Conservation (phyloP, 2,797 vertebrate genomes). For the Hephaestus fuliginosus region DNA sequence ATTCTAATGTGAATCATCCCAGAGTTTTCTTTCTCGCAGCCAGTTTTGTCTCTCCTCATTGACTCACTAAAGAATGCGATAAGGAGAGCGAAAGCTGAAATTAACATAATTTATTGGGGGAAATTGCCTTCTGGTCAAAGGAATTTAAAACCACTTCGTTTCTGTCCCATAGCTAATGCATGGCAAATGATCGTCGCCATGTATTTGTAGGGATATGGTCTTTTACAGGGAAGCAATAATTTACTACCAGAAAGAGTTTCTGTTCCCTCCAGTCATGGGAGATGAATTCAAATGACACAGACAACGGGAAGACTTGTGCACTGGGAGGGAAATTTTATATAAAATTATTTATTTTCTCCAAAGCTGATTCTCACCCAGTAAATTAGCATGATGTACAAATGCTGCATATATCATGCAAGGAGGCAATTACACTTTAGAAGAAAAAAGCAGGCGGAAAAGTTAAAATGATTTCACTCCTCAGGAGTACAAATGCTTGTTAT, state of each 20-base stretch:
- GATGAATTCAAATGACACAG: conserved; percentile 79
- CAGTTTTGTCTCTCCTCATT: conserved; percentile 74
- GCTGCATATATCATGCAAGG: conserved; percentile 60
- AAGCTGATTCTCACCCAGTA: conserved; percentile 56
- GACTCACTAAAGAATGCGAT: conserved; percentile 76
- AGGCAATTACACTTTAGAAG: conserved; percentile 61
- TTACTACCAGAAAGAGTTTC: conserved; percentile 68
- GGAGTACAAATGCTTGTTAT: conserved; percentile 58
- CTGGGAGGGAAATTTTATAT: conserved; percentile 57
- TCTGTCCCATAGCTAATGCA: conserved; percentile 79
- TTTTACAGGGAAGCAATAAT: conserved; percentile 75
- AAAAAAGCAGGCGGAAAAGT: conserved; percentile 38
- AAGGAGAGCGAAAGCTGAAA: conserved; percentile 70
- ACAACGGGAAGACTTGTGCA: conserved; percentile 60
- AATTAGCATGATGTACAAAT: conserved; percentile 75
- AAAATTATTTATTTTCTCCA: conserved; percentile 73
- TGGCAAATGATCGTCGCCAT: conserved; percentile 72
- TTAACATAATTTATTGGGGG: conserved; percentile 83
- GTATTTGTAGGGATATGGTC: conserved; percentile 72
- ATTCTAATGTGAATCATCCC: conserved; percentile 66
- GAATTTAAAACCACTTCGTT: conserved; percentile 78
- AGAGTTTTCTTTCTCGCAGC: conserved; percentile 67
- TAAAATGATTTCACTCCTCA: conserved; percentile 62
- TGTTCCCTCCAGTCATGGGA: conserved; percentile 65
- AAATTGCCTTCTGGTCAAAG: conserved; percentile 83